Conservation (phyloP, 2,888 invertebrate species). For the Rhamphomyia laevipes region DNA sequence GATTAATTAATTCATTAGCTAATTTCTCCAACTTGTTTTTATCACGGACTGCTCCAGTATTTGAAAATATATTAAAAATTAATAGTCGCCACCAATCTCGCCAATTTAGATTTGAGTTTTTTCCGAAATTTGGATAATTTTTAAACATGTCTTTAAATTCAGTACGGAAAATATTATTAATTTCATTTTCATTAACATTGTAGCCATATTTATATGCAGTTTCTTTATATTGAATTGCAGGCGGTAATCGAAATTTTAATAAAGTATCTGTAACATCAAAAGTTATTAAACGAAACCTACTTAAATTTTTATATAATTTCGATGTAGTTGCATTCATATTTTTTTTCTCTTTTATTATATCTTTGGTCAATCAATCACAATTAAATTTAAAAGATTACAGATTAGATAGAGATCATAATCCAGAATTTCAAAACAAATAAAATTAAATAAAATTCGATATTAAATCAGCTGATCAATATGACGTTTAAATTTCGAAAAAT, state of each 20-base stretch:
- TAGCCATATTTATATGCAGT: conserved; percentile 53
- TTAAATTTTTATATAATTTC: conserved; percentile 20
- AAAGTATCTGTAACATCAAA: conserved; percentile 86
- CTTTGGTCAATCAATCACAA: no score
- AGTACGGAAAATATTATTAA: conserved; percentile 45
- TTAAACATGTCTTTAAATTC: conserved; percentile 50
- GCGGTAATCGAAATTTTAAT: conserved; percentile 52
- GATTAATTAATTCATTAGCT: conserved; percentile 47
- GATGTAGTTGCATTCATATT: no score
- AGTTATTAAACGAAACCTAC: conserved; percentile 49
- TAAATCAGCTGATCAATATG: no score
- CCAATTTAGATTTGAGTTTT: conserved; percentile 46
- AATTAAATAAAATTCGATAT: no score
- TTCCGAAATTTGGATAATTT: conserved; percentile 71
- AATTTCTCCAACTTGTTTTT: conserved; percentile 30
- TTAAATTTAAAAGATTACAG: no score
- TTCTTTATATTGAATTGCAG: conserved; percentile 52
- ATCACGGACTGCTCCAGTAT: conserved; percentile 17
- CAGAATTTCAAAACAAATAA: no score
- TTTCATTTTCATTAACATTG: conserved; percentile 18
- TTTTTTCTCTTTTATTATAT: no score
- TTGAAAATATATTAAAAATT: conserved; percentile 25
- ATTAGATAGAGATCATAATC: no score
- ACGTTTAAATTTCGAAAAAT: no score
- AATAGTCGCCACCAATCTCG: conserved; percentile 66